Evolutionary conservation across 2,113 vertebrate genomes (phyloP).

Genomic region (Thomomys bottae): DNA sequence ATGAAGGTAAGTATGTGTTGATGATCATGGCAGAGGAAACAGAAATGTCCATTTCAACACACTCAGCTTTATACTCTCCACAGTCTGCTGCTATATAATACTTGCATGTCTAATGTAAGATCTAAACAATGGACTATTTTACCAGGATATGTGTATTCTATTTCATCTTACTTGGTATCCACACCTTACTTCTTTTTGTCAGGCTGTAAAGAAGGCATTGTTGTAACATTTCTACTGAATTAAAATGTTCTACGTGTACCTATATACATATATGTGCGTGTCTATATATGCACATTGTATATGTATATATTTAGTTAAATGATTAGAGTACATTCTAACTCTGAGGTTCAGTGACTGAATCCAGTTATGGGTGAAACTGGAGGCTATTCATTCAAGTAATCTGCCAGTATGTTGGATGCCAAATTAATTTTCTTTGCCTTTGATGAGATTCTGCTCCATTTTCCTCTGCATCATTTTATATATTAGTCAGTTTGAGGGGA

Average conservation of each 20-base stretch:
- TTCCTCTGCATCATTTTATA: constrained; percentile 60
- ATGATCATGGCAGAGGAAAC: background rate
- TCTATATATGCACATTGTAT: background rate
- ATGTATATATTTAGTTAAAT: background rate
- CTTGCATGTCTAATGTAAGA: background rate
- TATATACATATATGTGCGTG: too few relatives aligned
- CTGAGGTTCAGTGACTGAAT: constrained; percentile 19
- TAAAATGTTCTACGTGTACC: background rate
- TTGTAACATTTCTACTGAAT: background rate
- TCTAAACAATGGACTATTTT: background rate
- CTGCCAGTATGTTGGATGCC: constrained; percentile 54
- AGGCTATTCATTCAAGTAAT: constrained; percentile 13
- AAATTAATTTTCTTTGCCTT: constrained; percentile 78
- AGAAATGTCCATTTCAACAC: background rate
- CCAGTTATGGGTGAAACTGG: constrained; percentile 40
- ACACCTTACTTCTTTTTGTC: background rate
- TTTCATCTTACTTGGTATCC: background rate
- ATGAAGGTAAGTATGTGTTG: background rate
- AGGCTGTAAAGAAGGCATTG: background rate
- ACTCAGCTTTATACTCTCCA: background rate
- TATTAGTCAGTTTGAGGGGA: constrained; percentile 79
- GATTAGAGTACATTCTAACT: background rate
- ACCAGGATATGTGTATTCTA: background rate
- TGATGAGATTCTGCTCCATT: constrained; percentile 66
- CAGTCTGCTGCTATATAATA: rapidly evolving